Evolutionary conservation across 2,113 vertebrate genomes (phyloP), one percentile per base, ranked within the genome.

Genomic region (Formicarius rufipectus): DNA sequence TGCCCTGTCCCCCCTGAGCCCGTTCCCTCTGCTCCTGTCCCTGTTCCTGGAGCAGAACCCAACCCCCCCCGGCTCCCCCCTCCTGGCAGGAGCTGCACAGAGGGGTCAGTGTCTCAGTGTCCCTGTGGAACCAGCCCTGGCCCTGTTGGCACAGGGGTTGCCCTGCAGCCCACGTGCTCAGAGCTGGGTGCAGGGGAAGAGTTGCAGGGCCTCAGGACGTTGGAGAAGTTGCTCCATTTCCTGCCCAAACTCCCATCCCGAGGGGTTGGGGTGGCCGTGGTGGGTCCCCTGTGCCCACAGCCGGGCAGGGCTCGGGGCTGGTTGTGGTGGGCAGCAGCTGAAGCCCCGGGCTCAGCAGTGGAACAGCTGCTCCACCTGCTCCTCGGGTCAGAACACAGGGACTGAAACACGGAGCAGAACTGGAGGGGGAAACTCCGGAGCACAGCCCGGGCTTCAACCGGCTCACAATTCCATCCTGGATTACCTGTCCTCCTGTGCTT

Each of bases 41-140:
- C n/a, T n/a, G n/a, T n/a, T n/a, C n/a, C n/a, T n/a, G n/a, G n/a
- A n/a, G n/a, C n/a, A n/a, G n/a, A n/a, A n/a, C n/a, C n/a, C n/a
- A n/a, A n/a, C n/a, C n/a, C n/a, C n/a, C n/a, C n/a, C n/a, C n/a
- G n/a, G n/a, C n/a, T n/a, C 19, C 27, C 40, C 40, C 12, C 67
- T 35, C 8, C 66, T 30, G 39, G 2, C 55, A 12, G 53, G n/a
- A 47, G 25, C 2, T 27, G 21, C 1, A 35, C 6, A 1, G 28
- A 33, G 31, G 55, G 45, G 3, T 6, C 0, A 19, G 19, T 0
- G 3, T 12, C 66, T 12, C 45, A 45, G 4, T 22, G 4, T 35
- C 21, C 14, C n/a, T 2, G 23, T 23, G 49, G 28, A 18, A 64
- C 6, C 33, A 50, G 21, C 35, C 28, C 40, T 37, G 60, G 31